phyloP scores from a whole-genome alignment of 2,888 invertebrate species.

The Eilema sororculum region DNA sequence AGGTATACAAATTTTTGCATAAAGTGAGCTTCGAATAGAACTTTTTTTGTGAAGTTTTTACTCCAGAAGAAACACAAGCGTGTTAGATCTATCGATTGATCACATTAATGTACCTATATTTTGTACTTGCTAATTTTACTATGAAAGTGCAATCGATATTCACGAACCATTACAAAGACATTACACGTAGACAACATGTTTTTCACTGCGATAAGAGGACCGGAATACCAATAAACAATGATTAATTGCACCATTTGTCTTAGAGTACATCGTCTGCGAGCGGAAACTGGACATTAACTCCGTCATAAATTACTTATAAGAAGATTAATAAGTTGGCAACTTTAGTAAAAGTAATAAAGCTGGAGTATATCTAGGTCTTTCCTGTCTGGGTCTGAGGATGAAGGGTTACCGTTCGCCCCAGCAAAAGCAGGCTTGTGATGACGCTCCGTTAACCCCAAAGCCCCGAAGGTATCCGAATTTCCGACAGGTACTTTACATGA shows the following conservation, averaged over 20 bases:
- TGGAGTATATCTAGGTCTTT: background rate
- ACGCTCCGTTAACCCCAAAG: too few species aligned
- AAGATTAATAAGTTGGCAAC: background rate
- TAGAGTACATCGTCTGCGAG: slow-evolving; percentile 47
- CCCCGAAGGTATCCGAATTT: too few species aligned
- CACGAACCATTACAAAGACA: slow-evolving; percentile 51
- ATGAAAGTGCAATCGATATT: slow-evolving; percentile 33
- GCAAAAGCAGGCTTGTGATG: too few species aligned
- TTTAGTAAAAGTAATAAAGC: background rate
- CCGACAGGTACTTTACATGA: too few species aligned
- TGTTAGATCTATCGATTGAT: background rate
- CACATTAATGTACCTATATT: slow-evolving; percentile 8
- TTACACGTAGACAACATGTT: slow-evolving; percentile 51
- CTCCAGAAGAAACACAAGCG: background rate
- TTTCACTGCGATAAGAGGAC: slow-evolving; percentile 49
- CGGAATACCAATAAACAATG: slow-evolving; percentile 67
- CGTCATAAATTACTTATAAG: slow-evolving; percentile 8
- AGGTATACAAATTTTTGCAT: background rate
- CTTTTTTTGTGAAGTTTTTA: background rate
- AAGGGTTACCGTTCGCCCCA: too few species aligned
- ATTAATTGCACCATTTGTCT: slow-evolving; percentile 76
- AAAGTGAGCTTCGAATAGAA: background rate
- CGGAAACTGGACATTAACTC: slow-evolving; percentile 55
- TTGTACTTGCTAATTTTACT: slow-evolving; percentile 10
- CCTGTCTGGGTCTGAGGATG: background rate